These are phyloP conservation scores for Zaprionus lachaisei DNA, from an alignment of 1,140 invertebrate species.

Conservation along the genomic window DNA sequence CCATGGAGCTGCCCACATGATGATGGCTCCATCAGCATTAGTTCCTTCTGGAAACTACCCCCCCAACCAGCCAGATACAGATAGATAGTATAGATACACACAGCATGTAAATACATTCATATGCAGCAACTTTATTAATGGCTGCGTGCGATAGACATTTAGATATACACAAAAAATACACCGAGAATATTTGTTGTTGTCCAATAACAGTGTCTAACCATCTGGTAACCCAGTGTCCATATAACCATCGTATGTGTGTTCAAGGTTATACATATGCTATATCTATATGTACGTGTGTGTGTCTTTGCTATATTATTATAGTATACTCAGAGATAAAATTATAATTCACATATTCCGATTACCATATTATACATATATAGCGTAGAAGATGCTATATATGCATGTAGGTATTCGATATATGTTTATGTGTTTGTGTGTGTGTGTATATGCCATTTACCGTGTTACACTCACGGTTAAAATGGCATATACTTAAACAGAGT, in stretches of 20 bases:
- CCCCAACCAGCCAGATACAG: background rate
- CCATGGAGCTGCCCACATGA: background rate
- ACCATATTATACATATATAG: no score
- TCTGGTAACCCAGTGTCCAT: no score
- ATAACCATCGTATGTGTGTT: no score
- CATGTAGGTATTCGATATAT: background rate
- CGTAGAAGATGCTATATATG: background rate
- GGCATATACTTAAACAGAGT: background rate
- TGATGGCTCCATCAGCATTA: slow-evolving; percentile 22
- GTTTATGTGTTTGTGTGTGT: background rate
- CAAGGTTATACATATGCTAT: no score
- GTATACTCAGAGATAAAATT: no score
- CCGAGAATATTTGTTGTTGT: no score
- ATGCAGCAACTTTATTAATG: background rate
- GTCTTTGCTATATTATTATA: no score
- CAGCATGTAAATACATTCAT: background rate
- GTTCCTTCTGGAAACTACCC: background rate
- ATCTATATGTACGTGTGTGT: no score
- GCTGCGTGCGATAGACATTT: background rate
- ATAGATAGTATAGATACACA: background rate
- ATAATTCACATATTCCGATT: no score
- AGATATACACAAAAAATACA: background rate
- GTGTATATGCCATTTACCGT: background rate
- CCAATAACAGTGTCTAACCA: no score
- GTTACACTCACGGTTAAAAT: background rate